Base-by-base conservation (phyloP, 2,888 invertebrate species). In the Cephus spinipes region DNA sequence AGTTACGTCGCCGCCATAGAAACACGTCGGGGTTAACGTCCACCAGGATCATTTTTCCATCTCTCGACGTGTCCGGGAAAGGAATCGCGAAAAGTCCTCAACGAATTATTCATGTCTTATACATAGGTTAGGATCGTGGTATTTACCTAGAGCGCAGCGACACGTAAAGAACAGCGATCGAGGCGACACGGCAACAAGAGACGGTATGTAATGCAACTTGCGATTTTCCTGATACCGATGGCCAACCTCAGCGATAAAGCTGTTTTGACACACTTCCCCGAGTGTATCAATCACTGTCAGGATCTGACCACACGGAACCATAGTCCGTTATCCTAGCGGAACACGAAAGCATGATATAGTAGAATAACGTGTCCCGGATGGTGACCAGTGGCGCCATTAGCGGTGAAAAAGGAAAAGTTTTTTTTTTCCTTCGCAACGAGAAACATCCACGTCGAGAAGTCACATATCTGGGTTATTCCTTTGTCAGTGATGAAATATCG, bases 201-300 rank as follows among this genome's bases (percentile, higher is more conserved):
- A 31, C 71, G 31, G 71, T n/a, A 71, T 11, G 15, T 11, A 71
- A 71, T 71, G 71, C 71, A 31, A 55, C 71, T 31, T 12, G 71
- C 32, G 6, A 71, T 12, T 71, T 23, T 12, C 32, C 71, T 31
- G 12, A 31, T 71, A 9, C 71, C 71, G 12, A 55, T 55, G 55
- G 6, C 30, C 55, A 55, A 40, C 23, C 55, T 55, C 55, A 6
- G 23, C 71, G 71, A 71, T 71, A 71, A 71, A 31, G 31, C 71
- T 71, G 31, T 71, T 71, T 71, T 32, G 71, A 71, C 71, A 32
- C 71, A 71, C 31, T 71, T 71, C 71, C 69, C 15, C 12, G 31
- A 35, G 71, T 32, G 71, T 71, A 71, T 71, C 71, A 71, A 71
- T 71, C 71, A 71, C 71, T 71, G 71, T 71, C 71, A 55, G 55